phyloP scores from a whole-genome alignment of 1,140 invertebrate genomes.

The Colletes latitarsis region DNA sequence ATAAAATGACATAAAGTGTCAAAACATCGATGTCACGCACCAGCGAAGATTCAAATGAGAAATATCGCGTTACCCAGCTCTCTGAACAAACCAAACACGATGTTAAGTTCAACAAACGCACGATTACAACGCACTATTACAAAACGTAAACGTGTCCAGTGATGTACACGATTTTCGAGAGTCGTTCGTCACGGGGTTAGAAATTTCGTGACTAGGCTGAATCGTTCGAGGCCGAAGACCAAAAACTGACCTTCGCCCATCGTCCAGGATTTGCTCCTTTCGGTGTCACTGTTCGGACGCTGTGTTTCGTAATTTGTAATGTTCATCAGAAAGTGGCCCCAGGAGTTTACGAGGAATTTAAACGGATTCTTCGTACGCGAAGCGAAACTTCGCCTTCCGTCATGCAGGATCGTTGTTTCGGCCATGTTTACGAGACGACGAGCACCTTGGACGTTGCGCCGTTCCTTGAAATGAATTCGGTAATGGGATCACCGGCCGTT shows the following conservation, averaged over 20 bases:
- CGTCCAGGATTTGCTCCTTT: not conserved
- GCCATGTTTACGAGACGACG: not conserved
- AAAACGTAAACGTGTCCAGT: too few relatives aligned
- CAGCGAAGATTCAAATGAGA: too few relatives aligned
- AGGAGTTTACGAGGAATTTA: too few relatives aligned
- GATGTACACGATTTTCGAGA: too few relatives aligned
- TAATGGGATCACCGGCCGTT: slow-evolving; percentile 1
- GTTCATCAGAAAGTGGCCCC: too few relatives aligned
- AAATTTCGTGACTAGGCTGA: not conserved
- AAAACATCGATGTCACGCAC: too few relatives aligned
- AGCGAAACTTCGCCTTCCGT: not conserved
- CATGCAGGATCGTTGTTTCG: not conserved
- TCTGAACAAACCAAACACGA: too few relatives aligned
- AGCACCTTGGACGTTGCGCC: not conserved
- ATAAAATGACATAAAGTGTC: too few relatives aligned
- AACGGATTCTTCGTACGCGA: too few relatives aligned
- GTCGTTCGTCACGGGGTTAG: not conserved
- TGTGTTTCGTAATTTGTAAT: not conserved
- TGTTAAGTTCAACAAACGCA: too few relatives aligned
- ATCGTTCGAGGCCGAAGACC: not conserved
- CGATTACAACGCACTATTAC: too few relatives aligned
- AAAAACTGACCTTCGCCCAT: not conserved
- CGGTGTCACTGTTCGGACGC: not conserved
- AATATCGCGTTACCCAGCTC: too few relatives aligned
- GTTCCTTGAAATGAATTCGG: not conserved